Percentiles rank a stretch among this genome's conserved stretches.
Conservation (phyloP, 2,888 invertebrate species). For the Lysandra bellargus region DNA sequence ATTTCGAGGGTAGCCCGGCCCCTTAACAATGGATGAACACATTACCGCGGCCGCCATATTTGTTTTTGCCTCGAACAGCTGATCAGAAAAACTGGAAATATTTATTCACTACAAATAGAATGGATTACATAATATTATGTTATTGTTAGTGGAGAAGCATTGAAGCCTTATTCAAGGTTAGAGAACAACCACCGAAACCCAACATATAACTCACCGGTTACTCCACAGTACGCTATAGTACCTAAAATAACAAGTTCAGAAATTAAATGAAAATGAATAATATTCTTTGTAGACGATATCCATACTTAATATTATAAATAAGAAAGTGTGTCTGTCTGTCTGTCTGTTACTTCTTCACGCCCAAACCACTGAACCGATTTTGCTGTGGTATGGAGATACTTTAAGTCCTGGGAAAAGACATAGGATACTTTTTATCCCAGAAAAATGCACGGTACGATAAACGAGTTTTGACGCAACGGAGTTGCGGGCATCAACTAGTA, state of each 20-base stretch:
- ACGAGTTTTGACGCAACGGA: too few relatives aligned
- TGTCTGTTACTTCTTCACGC: too few relatives aligned
- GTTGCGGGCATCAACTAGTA: too few relatives aligned
- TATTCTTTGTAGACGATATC: too few relatives aligned
- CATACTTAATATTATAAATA: too few relatives aligned
- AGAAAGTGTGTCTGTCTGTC: too few relatives aligned
- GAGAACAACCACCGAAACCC: not conserved
- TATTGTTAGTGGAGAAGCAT: not conserved
- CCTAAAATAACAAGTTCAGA: conserved; percentile 11
- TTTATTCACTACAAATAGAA: conserved; percentile 35
- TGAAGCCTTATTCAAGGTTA: not conserved
- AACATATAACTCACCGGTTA: conserved; percentile 3
- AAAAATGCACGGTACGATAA: too few relatives aligned
- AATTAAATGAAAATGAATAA: not conserved
- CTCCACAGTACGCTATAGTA: conserved; percentile 27
- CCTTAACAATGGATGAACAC: not conserved
- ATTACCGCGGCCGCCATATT: not conserved
- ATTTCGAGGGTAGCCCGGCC: too few relatives aligned
- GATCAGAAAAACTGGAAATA: conserved; percentile 29
- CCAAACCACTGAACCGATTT: too few relatives aligned
- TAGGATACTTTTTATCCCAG: too few relatives aligned
- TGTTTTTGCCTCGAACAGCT: conserved; percentile 28
- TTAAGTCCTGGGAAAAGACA: too few relatives aligned
- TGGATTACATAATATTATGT: not conserved
- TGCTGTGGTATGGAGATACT: too few relatives aligned